Evolutionary conservation across 2,113 vertebrate genomes (phyloP).

Genomic region (Cyphomyrus discorhynchus): DNA sequence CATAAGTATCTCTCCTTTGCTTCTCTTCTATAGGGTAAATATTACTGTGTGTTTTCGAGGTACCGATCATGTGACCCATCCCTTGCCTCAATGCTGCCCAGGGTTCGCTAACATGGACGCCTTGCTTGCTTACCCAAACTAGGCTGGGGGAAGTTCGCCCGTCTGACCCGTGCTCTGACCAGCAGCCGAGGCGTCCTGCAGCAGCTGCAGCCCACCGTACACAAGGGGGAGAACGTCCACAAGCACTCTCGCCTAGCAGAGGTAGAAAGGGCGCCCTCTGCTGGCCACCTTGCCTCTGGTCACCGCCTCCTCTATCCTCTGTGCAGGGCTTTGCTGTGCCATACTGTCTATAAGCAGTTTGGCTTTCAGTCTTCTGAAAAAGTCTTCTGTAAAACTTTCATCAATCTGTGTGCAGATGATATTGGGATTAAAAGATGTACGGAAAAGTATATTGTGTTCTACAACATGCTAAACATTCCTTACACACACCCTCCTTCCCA

Average conservation of each 20-base stretch:
- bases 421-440: background rate
- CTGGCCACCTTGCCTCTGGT: background rate
- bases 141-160: slow-evolving; percentile 98
- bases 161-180: slow-evolving; percentile 89
- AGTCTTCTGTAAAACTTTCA: background rate
- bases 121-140: slow-evolving; percentile 28
- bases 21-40: background rate
- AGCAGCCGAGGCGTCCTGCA: slow-evolving; percentile 94
- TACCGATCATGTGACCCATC: background rate
- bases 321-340: background rate
- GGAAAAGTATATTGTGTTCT: background rate
- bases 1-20: background rate
- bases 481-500: background rate
- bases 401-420: background rate
- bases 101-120: background rate
- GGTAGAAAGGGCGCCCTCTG: slow-evolving; percentile 54
- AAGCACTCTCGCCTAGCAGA: slow-evolving; percentile 95
- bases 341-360: background rate
- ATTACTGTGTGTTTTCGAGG: background rate
- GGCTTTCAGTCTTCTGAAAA: background rate
- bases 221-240: slow-evolving; percentile 95
- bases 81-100: background rate
- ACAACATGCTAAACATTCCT: background rate
- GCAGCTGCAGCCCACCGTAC: slow-evolving; percentile 90
- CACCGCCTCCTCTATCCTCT: background rate